Base-by-base conservation (phyloP, 2,888 invertebrate genomes). In the Syrphus vitripennis region DNA sequence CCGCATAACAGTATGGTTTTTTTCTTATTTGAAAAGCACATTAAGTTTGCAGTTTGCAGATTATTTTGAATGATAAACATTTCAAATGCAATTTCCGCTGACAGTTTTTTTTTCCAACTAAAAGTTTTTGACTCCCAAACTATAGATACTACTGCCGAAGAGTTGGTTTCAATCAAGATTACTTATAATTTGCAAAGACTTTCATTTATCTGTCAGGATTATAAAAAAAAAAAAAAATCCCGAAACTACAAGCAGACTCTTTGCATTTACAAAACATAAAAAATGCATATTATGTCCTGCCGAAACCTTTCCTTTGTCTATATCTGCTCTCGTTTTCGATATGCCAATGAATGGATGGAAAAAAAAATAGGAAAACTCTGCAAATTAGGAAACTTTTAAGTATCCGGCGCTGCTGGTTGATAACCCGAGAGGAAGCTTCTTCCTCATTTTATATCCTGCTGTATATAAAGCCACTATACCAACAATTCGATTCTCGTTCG, bases 381-480 rank as follows among this genome's bases (percentile, higher is more conserved):
- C 53, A 83, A 83, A 83, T 69, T 83, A 78, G 83, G 67, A 83
- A 81, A 74, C 67, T 83, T 83, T 83, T 83, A 78, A 78, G 83
- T 78, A 78, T 83, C 79, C 83, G 78, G 61, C 26, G 40, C 37
- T 71, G 59, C 37, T 55, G 29, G 57, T 40, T 69, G 78, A 55
- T 61, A 83, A 45, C 71, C 48, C 77, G 14, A 29, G 6, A 55
- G 71, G 59, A 82, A 78, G 72, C 53, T 72, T 63, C 78, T 45
- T 31, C 42, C 34, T 74, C 59, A 72, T 69, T 69, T 78, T 48
- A 45, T 72, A 78, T 78, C 77, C 72, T 48, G 67, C 67, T 57
- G 29, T n/a, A n/a, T n/a, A n/a, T n/a, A n/a, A n/a, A n/a, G n/a
- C n/a, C n/a, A n/a, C 45, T 63, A 45, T 63, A 16, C 59, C 34